Evolutionary conservation across 2,888 invertebrate species (phyloP).

Genomic region (Deroplatys truncata): DNA sequence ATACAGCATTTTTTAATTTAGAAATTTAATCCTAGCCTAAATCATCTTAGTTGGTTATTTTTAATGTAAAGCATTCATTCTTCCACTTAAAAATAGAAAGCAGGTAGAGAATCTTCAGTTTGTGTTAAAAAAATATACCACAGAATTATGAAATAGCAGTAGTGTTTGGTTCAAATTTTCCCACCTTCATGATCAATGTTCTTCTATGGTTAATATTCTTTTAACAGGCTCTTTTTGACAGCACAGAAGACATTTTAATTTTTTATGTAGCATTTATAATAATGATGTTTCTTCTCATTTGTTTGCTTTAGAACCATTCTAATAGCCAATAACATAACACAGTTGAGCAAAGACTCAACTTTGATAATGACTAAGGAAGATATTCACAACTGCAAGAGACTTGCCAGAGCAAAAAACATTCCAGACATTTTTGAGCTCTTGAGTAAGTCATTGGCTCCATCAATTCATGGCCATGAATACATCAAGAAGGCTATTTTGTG

Average conservation of each 20-base stretch:
- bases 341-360: slow-evolving; percentile 82
- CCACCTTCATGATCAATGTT: no score
- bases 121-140: no score
- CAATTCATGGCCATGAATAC: slow-evolving; percentile 94
- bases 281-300: no score
- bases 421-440: slow-evolving; percentile 84
- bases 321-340: slow-evolving; percentile 88
- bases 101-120: no score
- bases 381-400: slow-evolving; percentile 79
- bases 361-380: slow-evolving; percentile 78
- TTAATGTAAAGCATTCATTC: no score
- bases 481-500: slow-evolving; percentile 96
- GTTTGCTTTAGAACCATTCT: slow-evolving; percentile 70
- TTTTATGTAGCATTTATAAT: no score
- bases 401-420: slow-evolving; percentile 61
- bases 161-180: no score
- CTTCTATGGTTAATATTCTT: no score
- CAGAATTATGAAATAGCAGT: no score
- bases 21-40: slow-evolving; percentile 44
- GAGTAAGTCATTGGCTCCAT: slow-evolving; percentile 90
- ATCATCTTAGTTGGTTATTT: slow-evolving; percentile 33
- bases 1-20: not conserved
- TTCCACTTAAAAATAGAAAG: no score
- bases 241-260: no score
- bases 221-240: no score